These are phyloP conservation scores for Drosophila colorata DNA, from an alignment of 2,888 invertebrate genomes.

Conservation along the genomic window DNA sequence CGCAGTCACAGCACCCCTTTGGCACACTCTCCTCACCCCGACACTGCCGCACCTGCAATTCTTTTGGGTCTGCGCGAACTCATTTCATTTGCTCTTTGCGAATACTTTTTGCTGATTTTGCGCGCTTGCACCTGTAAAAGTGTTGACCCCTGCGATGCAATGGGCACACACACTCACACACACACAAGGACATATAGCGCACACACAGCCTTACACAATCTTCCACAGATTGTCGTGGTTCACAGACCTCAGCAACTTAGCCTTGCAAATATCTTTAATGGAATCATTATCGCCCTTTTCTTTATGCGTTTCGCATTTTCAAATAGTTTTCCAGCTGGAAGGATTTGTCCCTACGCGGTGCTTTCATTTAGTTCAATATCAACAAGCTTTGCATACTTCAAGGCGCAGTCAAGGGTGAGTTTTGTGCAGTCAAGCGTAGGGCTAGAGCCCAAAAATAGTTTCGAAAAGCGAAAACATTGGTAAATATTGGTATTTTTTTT, in stretches of 20 bases:
- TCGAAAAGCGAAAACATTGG: background rate
- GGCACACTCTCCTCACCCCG: background rate
- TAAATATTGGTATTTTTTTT: background rate
- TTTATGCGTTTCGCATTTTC: conserved; percentile 43
- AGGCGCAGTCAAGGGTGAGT: conserved; percentile 7
- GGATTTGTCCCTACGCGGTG: background rate
- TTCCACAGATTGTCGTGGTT: conserved; percentile 20
- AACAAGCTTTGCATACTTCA: conserved; percentile 42
- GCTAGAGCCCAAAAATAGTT: conserved; percentile 16
- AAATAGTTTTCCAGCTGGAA: conserved; percentile 43
- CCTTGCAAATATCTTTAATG: conserved; percentile 46
- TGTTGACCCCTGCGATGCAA: conserved; percentile 37
- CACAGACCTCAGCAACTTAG: conserved; percentile 2
- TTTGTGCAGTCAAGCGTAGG: conserved; percentile 21
- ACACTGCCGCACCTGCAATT: background rate
- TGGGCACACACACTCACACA: background rate
- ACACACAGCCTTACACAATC: background rate
- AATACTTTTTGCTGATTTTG: conserved; percentile 54
- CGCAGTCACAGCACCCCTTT: background rate
- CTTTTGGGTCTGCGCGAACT: conserved; percentile 18
- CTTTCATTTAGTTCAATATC: conserved; percentile 1
- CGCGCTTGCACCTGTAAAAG: conserved; percentile 45
- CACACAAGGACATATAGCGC: too few species aligned
- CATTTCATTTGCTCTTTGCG: conserved; percentile 43
- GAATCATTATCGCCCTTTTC: conserved; percentile 51